Conservation (phyloP, 2,888 invertebrate genomes). For the Autographa pulchrina region DNA sequence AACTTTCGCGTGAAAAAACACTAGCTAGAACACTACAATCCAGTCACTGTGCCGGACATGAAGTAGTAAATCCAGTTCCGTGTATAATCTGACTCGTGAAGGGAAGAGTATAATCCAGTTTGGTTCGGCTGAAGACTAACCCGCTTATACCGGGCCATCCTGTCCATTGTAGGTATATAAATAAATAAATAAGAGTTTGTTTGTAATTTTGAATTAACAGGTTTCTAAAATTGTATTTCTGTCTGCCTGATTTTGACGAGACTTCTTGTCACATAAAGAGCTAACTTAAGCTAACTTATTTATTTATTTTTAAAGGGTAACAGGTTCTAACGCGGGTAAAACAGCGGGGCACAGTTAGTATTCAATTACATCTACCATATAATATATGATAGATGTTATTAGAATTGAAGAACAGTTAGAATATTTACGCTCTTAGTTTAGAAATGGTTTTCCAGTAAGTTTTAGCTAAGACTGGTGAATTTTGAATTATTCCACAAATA, state of each 20-base stretch:
- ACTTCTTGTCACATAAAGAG: too few relatives aligned
- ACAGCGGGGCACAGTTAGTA: too few relatives aligned
- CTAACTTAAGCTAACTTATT: too few relatives aligned
- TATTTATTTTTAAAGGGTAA: too few relatives aligned
- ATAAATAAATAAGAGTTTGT: too few relatives aligned
- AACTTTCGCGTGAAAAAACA: neutral
- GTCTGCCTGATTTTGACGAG: too few relatives aligned
- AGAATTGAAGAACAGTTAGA: neutral
- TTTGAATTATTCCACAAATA: neutral
- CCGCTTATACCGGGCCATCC: neutral
- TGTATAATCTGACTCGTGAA: neutral
- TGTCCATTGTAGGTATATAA: too few relatives aligned
- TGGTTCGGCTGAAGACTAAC: neutral
- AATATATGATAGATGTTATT: too few relatives aligned
- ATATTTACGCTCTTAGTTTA: neutral
- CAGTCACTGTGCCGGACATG: neutral
- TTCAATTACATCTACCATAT: too few relatives aligned
- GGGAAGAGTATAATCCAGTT: neutral
- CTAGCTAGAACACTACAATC: neutral
- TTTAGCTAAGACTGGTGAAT: neutral
- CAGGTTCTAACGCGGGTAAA: too few relatives aligned
- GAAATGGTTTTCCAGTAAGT: neutral
- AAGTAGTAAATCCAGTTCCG: neutral
- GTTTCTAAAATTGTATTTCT: too few relatives aligned
- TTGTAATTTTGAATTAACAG: too few relatives aligned